Conservation (phyloP, 2,113 vertebrate genomes). For the Myotis davidii region DNA sequence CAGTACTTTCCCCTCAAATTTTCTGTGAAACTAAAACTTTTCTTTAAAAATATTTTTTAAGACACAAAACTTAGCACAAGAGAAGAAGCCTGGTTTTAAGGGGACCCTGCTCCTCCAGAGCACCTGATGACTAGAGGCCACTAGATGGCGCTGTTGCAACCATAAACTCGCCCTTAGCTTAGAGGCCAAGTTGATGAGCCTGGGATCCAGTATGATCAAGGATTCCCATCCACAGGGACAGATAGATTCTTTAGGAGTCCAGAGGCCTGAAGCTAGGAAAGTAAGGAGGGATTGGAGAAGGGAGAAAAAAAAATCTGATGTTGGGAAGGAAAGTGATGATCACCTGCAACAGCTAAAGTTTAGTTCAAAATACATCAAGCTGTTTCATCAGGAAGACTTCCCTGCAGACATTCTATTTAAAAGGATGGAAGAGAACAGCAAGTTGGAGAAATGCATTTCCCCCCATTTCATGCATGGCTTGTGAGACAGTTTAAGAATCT, state of each 20-base stretch:
- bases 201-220: not conserved
- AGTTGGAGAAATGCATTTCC: not conserved
- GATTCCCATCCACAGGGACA: not conserved
- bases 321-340: not conserved
- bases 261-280: not conserved
- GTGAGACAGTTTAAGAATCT: not conserved
- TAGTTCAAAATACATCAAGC: not conserved
- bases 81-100: not conserved
- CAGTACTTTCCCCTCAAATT: not conserved
- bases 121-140: not conserved
- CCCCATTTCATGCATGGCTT: rapidly evolving
- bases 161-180: not conserved
- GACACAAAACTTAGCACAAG: not conserved
- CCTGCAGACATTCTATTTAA: not conserved
- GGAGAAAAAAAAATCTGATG: not conserved
- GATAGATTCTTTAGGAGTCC: not conserved
- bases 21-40: not conserved
- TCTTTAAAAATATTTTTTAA: not conserved
- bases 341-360: not conserved
- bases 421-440: not conserved
- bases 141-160: not conserved
- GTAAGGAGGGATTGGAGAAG: not conserved
- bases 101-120: not conserved
- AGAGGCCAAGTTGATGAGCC: too few relatives aligned
- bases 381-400: not conserved